Evolutionary conservation across 2,797 vertebrate species (phyloP), one percentile per base, ranked within the genome.

Genomic region (Poeciliopsis turneri): DNA sequence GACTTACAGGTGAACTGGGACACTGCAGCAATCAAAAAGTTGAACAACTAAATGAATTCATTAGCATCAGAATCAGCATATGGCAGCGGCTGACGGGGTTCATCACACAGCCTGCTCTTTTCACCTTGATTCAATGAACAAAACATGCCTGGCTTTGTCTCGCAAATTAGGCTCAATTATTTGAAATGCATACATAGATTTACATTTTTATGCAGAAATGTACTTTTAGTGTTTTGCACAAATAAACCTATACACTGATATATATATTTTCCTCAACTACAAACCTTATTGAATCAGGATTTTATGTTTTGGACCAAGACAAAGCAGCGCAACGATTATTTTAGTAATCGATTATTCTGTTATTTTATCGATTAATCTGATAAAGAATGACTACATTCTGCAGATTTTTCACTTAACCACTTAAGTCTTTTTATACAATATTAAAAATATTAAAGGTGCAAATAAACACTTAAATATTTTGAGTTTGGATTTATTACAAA

Each of bases 41-140:
- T 86, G 85, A 91, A 88, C 87, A 80, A 83, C 84, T 83, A 85
- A 89, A 93, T 92, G 82, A 90, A 93, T 92, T 88, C 83, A 75
- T 74, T 85, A 87, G 83, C 87, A 85, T 94, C 89, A 85, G 83
- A 92, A 89, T 89, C 75, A 92, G 86, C 94, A 94, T 90, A 94
- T 92, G 94, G 92, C 81, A 8, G 68, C 7, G 25, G 78, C 61
- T 88, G 89, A 86, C 89, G 79, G 64, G 75, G 84, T 79, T 85
- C 81, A 59, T 89, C 90, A 77, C 80, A 82, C 82, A 59, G 10
- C 83, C 66, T 76, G 81, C 86, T 85, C 78, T 80, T 82, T 74
- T 88, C 84, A 88, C 92, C 89, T 92, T 90, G 70, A 84, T 79
- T 76, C 76, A 78, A 57, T 46, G 49, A 74, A 70, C 80, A 23